A percentile compares a stretch with the other conserved stretches of the same genome.
These are phyloP conservation scores for Andrena minutula DNA, from an alignment of 2,888 invertebrate species.

Conservation along the genomic window DNA sequence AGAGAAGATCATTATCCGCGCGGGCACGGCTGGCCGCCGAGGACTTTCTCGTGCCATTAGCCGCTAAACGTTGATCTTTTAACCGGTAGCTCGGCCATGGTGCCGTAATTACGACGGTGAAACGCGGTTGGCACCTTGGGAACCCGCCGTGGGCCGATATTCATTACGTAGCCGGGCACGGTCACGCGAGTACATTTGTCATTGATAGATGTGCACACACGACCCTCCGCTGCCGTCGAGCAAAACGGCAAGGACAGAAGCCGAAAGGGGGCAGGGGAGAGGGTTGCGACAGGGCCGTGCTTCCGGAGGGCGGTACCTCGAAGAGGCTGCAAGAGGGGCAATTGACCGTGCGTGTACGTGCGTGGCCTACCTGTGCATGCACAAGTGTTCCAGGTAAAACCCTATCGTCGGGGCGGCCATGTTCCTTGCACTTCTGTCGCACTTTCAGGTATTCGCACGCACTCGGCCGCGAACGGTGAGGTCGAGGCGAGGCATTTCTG, in stretches of 20 bases:
- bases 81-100: conserved; percentile 33
- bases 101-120: conserved; percentile 66
- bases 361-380: conserved; percentile 69
- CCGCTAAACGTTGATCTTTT: conserved; percentile 53
- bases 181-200: conserved; percentile 73
- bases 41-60: conserved; percentile 43
- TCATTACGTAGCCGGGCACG: conserved; percentile 70
- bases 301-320: conserved; percentile 80
- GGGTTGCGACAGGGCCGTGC: conserved; percentile 74
- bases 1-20: conserved; percentile 39
- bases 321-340: conserved; percentile 50
- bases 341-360: conserved; percentile 67
- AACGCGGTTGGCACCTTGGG: conserved; percentile 70
- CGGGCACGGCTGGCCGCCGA: conserved; percentile 9
- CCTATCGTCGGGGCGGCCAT: conserved; percentile 76
- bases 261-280: conserved; percentile 26
- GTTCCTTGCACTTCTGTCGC: conserved; percentile 70
- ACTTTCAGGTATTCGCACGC: conserved; percentile 52
- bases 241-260: conserved; percentile 11
- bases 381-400: conserved; percentile 73
- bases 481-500: conserved; percentile 15
- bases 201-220: conserved; percentile 56
- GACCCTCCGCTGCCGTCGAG: conserved; percentile 9
- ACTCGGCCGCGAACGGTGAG: conserved; percentile 28
- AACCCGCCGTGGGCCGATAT: conserved; percentile 59